phyloP scores from a whole-genome alignment of 2,113 vertebrate species.

The Salvelinus alpinus region DNA sequence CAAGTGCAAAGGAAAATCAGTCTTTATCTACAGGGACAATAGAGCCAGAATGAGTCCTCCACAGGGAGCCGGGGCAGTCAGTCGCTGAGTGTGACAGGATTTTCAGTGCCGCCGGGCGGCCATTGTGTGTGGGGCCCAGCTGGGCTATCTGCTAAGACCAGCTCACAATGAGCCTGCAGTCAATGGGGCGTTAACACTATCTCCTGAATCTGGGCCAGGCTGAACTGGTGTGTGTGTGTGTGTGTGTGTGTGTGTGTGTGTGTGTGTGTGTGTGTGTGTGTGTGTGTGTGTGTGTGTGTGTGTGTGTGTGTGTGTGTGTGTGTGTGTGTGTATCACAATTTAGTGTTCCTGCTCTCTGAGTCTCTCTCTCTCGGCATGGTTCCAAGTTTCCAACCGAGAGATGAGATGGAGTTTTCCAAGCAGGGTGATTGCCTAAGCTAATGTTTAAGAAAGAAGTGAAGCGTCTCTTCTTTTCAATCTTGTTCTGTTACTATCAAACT shows the following conservation, averaged over 20 bases:
- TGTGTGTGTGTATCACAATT: slow-evolving; percentile 30
- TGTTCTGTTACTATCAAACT: background rate
- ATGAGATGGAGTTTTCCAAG: slow-evolving; percentile 44
- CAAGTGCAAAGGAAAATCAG: background rate
- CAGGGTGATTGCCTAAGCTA: slow-evolving; percentile 32
- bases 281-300: slow-evolving; percentile 39
- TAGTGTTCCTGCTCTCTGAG: background rate
- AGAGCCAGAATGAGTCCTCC: slow-evolving; percentile 53
- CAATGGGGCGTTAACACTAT: slow-evolving; percentile 71
- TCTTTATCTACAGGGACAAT: slow-evolving; percentile 61
- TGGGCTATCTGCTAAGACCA: slow-evolving; percentile 73
- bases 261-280: slow-evolving; percentile 3
- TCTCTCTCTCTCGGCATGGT: slow-evolving; percentile 20
- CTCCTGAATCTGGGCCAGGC: slow-evolving; percentile 67
- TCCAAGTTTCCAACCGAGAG: slow-evolving; percentile 53
- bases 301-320: slow-evolving; percentile 30
- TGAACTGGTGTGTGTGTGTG: slow-evolving; percentile 47
- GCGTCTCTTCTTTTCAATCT: slow-evolving; percentile 10
- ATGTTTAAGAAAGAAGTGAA: slow-evolving; percentile 51
- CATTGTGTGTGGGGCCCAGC: slow-evolving; percentile 72
- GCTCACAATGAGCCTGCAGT: slow-evolving; percentile 69
- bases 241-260: background rate
- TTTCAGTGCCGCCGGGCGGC: slow-evolving; percentile 59
- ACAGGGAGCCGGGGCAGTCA: slow-evolving; percentile 54
- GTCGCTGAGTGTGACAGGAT: slow-evolving; percentile 49